phyloP scores from a whole-genome alignment of 2,888 invertebrate genomes.

The Dicyrtomina minuta region DNA sequence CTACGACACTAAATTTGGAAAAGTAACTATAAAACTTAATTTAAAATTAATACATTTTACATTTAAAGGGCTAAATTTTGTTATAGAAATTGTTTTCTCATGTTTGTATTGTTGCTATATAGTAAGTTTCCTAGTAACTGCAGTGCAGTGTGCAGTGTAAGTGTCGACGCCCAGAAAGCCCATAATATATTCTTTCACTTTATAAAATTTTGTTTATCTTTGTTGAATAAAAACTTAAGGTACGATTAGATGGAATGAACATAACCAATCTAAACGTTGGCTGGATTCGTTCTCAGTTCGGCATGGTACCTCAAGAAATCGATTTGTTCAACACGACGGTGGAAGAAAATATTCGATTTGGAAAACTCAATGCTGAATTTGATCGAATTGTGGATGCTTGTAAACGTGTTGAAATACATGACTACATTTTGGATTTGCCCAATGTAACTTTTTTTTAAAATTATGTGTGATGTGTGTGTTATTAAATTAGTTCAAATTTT shows the following conservation, averaged over 20 bases:
- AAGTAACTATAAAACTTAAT: conserved; percentile 24
- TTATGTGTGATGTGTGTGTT: too few relatives aligned
- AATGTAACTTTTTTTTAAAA: neutral
- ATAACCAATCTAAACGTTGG: conserved; percentile 34
- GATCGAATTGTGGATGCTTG: conserved; percentile 38
- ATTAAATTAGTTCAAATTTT: too few relatives aligned
- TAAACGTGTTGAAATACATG: conserved; percentile 34
- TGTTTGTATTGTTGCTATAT: too few relatives aligned
- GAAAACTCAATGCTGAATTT: conserved; percentile 27
- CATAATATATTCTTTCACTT: too few relatives aligned
- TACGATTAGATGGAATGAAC: conserved; percentile 41
- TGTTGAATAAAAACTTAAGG: conserved; percentile 17
- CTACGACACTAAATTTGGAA: conserved; percentile 28
- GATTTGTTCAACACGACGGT: conserved; percentile 39
- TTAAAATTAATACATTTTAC: neutral
- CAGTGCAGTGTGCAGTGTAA: too few relatives aligned
- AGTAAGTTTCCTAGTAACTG: too few relatives aligned
- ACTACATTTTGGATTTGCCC: conserved; percentile 23
- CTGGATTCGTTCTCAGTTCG: conserved; percentile 43
- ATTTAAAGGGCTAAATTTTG: too few relatives aligned
- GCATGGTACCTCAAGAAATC: conserved; percentile 33
- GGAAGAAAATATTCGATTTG: conserved; percentile 41
- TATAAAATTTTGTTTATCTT: too few relatives aligned
- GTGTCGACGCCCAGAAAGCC: too few relatives aligned
- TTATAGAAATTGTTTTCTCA: too few relatives aligned